Conservation (phyloP, 2,888 invertebrate genomes). For the Gari tellinella region DNA sequence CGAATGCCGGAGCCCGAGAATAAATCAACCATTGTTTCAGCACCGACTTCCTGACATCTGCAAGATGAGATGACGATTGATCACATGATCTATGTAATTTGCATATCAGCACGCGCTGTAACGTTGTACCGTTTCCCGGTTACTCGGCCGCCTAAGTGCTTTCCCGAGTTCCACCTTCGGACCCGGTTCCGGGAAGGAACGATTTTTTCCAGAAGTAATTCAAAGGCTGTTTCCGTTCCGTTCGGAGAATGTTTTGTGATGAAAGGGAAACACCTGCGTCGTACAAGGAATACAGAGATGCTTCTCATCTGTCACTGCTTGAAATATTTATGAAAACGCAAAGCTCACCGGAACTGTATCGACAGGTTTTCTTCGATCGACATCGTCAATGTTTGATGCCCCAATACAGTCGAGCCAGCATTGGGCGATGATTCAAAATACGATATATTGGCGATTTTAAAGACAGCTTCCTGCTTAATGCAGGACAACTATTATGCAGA, state of each 20-base stretch:
- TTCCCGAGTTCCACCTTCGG: conserved; percentile 30
- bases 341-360: too few species aligned
- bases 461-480: too few species aligned
- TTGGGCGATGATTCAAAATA: too few species aligned
- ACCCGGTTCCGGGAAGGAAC: conserved; percentile 42
- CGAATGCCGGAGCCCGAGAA: conserved; percentile 9
- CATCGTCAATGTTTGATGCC: too few species aligned
- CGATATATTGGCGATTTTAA: too few species aligned
- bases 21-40: conserved; percentile 52
- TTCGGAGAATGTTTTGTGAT: not conserved
- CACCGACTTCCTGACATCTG: conserved; percentile 57
- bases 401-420: too few species aligned
- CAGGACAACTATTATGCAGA: too few species aligned
- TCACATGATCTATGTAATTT: conserved; percentile 54
- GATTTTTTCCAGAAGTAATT: conserved; percentile 38
- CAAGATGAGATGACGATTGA: conserved; percentile 43
- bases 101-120: conserved; percentile 50
- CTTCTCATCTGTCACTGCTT: conserved; percentile 31
- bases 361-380: too few species aligned
- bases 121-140: conserved; percentile 25
- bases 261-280: conserved; percentile 41
- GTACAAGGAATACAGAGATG: conserved; percentile 29
- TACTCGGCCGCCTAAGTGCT: conserved; percentile 37
- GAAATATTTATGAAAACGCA: conserved; percentile 37
- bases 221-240: conserved; percentile 27